Percentiles rank a stretch among this genome's conserved stretches.
These are phyloP conservation scores for Metellina segmentata DNA, from an alignment of 2,888 invertebrate genomes.

Conservation along the genomic window DNA sequence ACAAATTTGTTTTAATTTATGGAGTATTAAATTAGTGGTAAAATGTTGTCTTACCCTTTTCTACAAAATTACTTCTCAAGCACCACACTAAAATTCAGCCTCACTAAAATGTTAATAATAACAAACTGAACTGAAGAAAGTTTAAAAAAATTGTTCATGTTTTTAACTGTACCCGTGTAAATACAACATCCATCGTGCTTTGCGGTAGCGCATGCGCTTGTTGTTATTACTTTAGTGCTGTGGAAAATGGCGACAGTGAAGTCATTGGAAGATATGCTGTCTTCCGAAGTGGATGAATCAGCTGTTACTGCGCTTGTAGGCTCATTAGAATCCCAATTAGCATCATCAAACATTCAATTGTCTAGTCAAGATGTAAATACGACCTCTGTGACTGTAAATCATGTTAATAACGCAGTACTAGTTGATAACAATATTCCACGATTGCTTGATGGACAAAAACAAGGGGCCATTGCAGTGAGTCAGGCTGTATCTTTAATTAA, in stretches of 20 bases:
- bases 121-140: neutral
- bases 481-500: conserved; percentile 65
- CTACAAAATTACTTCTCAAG: no score
- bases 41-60: no score
- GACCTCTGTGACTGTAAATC: conserved; percentile 84
- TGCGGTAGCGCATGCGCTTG: conserved; percentile 72
- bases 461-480: conserved; percentile 70
- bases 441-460: conserved; percentile 74
- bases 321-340: conserved; percentile 89
- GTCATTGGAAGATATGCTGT: conserved; percentile 92
- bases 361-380: conserved; percentile 83
- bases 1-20: no score
- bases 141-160: neutral
- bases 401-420: conserved; percentile 79
- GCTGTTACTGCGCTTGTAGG: conserved; percentile 92
- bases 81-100: no score
- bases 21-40: no score
- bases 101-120: no score
- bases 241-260: conserved; percentile 95
- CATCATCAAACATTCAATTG: conserved; percentile 75
- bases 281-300: conserved; percentile 93
- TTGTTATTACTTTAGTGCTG: conserved; percentile 51
- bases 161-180: conserved; percentile 12
- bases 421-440: conserved; percentile 69
- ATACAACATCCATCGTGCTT: conserved; percentile 41